A percentile compares a stretch with the other conserved stretches of the same genome.
Evolutionary conservation across 2,113 vertebrate species (phyloP).

Genomic region (Pelobates fuscus): DNA sequence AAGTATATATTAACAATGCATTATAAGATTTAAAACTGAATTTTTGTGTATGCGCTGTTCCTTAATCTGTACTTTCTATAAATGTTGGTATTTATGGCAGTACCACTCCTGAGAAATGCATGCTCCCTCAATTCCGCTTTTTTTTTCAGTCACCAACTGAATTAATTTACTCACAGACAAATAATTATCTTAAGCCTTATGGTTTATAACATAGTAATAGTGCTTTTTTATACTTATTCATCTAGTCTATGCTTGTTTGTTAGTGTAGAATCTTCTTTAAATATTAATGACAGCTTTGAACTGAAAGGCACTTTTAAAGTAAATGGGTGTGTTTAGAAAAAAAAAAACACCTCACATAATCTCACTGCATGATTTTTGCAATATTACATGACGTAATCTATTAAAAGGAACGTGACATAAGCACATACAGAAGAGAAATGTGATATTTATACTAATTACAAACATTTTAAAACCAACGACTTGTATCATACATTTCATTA

Average conservation of each 20-base stretch:
- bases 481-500: too few relatives aligned
- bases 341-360: background rate
- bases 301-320: constrained; percentile 45
- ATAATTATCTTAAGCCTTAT: constrained; percentile 68
- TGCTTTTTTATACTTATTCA: constrained; percentile 59
- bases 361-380: background rate
- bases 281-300: constrained; percentile 59
- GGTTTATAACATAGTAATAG: constrained; percentile 76
- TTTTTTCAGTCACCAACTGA: background rate
- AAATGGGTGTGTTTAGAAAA: background rate
- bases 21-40: too few relatives aligned
- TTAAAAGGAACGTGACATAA: background rate
- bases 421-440: constrained; percentile 4
- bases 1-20: too few relatives aligned
- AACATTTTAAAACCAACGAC: background rate
- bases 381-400: constrained; percentile 1
- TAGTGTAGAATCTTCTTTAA: background rate
- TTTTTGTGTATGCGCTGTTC: too few relatives aligned
- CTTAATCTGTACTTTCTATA: too few relatives aligned
- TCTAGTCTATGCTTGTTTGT: constrained; percentile 47
- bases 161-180: constrained; percentile 63
- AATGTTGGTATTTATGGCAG: too few relatives aligned
- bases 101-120: too few relatives aligned
- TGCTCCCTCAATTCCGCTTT: too few relatives aligned
- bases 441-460: background rate